Evolutionary conservation across 2,113 vertebrate genomes (phyloP).

Genomic region (Pipra filicauda): DNA sequence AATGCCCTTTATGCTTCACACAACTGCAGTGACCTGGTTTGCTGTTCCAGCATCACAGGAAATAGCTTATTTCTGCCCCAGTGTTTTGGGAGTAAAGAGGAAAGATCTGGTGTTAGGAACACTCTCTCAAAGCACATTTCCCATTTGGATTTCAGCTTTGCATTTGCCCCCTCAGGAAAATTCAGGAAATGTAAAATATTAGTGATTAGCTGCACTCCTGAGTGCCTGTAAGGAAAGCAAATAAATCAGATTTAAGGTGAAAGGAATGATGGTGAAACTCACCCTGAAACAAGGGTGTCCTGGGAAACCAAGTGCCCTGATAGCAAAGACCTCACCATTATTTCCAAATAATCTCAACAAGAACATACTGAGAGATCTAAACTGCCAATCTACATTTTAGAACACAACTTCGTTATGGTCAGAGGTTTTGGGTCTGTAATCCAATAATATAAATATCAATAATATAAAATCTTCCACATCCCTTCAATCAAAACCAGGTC

Average conservation of each 20-base stretch:
- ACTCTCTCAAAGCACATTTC: neutral
- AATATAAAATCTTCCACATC: neutral
- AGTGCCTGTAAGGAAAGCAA: neutral
- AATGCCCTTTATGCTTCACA: neutral
- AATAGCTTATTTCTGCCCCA: neutral
- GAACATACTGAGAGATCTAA: neutral
- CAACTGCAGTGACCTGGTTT: neutral
- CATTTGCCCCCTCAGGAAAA: neutral
- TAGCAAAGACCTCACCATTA: neutral
- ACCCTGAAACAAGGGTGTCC: neutral
- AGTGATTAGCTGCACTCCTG: neutral
- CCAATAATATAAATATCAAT: neutral
- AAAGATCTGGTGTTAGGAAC: neutral
- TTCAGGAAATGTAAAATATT: neutral
- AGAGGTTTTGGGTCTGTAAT: neutral
- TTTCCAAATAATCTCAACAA: neutral
- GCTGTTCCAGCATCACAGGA: neutral
- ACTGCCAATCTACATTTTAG: neutral
- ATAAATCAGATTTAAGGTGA: neutral
- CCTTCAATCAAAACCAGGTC: neutral
- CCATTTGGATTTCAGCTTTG: neutral
- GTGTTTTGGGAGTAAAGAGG: neutral
- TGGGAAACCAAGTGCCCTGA: neutral
- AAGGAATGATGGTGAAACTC: neutral
- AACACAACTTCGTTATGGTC: neutral